Evolutionary conservation across 2,888 invertebrate genomes (phyloP), one percentile per base, ranked within the genome.

Genomic region (Lasioglossum marginatum): DNA sequence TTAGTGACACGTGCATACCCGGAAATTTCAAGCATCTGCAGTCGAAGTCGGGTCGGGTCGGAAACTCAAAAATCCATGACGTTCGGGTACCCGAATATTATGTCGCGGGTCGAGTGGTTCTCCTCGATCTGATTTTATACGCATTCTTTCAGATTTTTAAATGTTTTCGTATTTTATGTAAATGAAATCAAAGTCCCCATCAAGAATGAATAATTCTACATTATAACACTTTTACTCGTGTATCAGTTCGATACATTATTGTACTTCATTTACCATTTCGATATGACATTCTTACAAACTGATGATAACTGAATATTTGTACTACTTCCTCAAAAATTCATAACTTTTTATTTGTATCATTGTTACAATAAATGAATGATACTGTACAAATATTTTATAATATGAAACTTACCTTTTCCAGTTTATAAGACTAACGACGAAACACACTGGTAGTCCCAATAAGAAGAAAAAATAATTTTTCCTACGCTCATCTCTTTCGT

Each of bases 401-500:
- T 63, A 70, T 16, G 16, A 8, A 23, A 45, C 73, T 74, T 82
- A 83, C 83, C 60, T 0, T 27, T 31, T 68, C 82, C 82, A 83
- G n/a, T 60, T 68, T 16, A 83, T 60, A 0, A 83, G 6, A 27
- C 77, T 37, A 10, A 74, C 40, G 4, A 74, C 27, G 57, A 82
- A 19, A 23, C 82, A 82, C 48, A 70, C 27, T 27, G 83, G 82
- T 23, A 82, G 4, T 14, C 74, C 14, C 4, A 77, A 16, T 23
- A 71, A 31, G 57, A 83, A 70, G 19, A 77, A 19, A 0, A 40
- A 31, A 45, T 77, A 74, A n/a, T 14, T 27, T 4, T 16, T 77
- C 4, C 68, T 73, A 0, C 27, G 27, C 31, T 40, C 73, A 2
- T 60, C n/a, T 12, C 31, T 71, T n/a, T 66, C 57, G 0, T 48